Conservation (phyloP, 2,797 vertebrate genomes). For the Danio jaintianensis region DNA sequence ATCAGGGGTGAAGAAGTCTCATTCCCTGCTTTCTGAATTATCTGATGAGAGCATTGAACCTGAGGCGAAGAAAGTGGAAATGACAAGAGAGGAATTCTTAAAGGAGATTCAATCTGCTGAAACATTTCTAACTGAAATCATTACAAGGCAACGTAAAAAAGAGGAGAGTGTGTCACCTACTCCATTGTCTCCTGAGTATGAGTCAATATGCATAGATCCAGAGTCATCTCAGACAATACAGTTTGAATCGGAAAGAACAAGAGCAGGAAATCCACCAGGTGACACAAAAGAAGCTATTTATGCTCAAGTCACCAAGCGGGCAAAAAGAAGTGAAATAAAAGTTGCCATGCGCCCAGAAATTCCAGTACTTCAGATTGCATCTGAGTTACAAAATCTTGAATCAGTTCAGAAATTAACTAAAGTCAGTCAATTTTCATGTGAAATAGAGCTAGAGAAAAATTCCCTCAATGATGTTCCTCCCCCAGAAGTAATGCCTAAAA, state of each 20-base stretch:
- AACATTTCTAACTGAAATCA: slow-evolving; percentile 85
- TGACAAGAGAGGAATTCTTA: slow-evolving; percentile 82
- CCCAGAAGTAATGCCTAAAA: slow-evolving; percentile 79
- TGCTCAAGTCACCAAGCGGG: slow-evolving; percentile 83
- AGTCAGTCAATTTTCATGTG: slow-evolving; percentile 40
- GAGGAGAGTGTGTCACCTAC: slow-evolving; percentile 69
- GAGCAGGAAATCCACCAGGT: slow-evolving; percentile 70
- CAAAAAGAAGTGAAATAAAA: slow-evolving; percentile 83
- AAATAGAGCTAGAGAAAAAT: slow-evolving; percentile 60
- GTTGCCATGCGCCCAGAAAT: slow-evolving; percentile 81
- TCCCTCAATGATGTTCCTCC: slow-evolving; percentile 71
- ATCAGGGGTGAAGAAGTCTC: slow-evolving; percentile 77
- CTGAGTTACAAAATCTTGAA: slow-evolving; percentile 68
- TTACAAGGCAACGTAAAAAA: slow-evolving; percentile 75
- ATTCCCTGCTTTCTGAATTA: slow-evolving; percentile 73
- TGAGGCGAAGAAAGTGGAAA: slow-evolving; percentile 72
- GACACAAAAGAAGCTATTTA: slow-evolving; percentile 82
- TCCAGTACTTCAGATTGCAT: slow-evolving; percentile 80
- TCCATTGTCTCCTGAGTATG: slow-evolving; percentile 80
- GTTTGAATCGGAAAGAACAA: slow-evolving; percentile 77
- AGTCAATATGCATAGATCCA: slow-evolving; percentile 82
- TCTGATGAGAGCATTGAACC: slow-evolving; percentile 67
- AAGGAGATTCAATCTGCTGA: slow-evolving; percentile 84
- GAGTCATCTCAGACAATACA: slow-evolving; percentile 77
- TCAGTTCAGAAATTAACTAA: slow-evolving; percentile 49